Base-by-base conservation (phyloP, 2,888 invertebrate genomes). In the Drosophila robusta region DNA sequence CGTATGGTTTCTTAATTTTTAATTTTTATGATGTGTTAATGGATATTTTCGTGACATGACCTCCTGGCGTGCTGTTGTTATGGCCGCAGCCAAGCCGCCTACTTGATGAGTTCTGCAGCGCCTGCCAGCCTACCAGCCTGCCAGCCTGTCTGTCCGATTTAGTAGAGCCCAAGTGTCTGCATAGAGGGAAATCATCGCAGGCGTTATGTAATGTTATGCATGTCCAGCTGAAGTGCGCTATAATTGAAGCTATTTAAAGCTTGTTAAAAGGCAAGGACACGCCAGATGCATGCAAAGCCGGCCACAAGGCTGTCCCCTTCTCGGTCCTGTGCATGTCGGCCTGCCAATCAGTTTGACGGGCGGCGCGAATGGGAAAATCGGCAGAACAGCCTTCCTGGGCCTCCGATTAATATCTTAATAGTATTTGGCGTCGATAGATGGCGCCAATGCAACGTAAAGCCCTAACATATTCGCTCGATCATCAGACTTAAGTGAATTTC, bases 31-130 rank as follows among this genome's bases (percentile, higher is more conserved):
- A 86, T 86, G 86, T 86, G 86, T 87, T 86, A 86, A 86, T 86
- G 86, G 87, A 86, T 87, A 86, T 86, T 85, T 87, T 77, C 77
- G 85, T 86, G 86, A 86, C 86, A 87, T 85, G 86, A 87, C 85
- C 87, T 87, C 87, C 85, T 74, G 85, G 85, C 72, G 78, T 62
- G 87, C 71, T 45, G 76, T 79, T 70, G 69, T 69, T 78, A 73
- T 69, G 63, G 62, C 71, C 74, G 71, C 47, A 62, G 75, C 54
- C 18, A 62, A 56, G 18, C 65, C 75, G 75, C 70, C 75, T 75
- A 70, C 70, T 81, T 81, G 70, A 71, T 76, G 79, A 70, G 65
- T 70, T 61, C 75, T 60, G 50, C 75, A 61, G 55, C 47, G 62
- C 67, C 52, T 32, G 64, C 54, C 38, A 14, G 51, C 36, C n/a